Evolutionary conservation across 2,113 vertebrate genomes (phyloP).

Genomic region (Malurus cyaneus): DNA sequence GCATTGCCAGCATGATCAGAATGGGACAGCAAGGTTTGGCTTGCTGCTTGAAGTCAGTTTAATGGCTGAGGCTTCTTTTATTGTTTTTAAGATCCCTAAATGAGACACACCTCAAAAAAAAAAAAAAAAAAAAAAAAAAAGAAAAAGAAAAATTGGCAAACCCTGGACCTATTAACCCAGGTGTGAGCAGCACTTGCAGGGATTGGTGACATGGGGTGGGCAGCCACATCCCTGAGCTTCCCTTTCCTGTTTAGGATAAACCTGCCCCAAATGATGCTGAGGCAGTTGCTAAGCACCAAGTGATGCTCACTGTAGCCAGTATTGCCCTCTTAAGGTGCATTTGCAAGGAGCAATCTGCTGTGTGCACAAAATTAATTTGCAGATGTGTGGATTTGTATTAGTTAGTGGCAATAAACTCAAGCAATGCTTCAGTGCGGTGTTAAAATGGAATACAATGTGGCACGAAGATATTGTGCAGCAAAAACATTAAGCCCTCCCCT

Average conservation of each 20-base stretch:
- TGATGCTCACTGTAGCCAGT: slow-evolving; percentile 32
- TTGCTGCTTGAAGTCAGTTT: background rate
- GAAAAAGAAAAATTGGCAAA: background rate
- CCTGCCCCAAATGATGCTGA: background rate
- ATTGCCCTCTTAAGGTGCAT: slow-evolving; percentile 47
- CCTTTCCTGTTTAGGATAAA: slow-evolving; percentile 34
- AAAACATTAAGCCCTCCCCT: slow-evolving; percentile 52
- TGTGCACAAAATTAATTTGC: slow-evolving; percentile 59
- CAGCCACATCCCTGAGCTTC: background rate
- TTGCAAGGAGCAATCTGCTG: slow-evolving; percentile 50
- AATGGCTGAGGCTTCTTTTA: background rate
- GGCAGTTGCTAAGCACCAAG: slow-evolving; percentile 74
- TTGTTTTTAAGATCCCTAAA: background rate
- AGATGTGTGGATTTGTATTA: slow-evolving; percentile 55
- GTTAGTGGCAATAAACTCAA: slow-evolving; percentile 61
- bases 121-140: background rate
- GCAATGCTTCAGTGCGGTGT: slow-evolving; percentile 37
- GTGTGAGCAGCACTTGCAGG: background rate
- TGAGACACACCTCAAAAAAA: background rate
- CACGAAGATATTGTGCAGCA: slow-evolving; percentile 2
- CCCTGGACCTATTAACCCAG: background rate
- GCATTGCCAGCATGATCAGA: accelerated
- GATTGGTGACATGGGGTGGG: background rate
- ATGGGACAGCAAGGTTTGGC: accelerated
- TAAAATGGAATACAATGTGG: background rate